Conservation (phyloP, 2,797 vertebrate genomes). For the Cottoperca gobio region DNA sequence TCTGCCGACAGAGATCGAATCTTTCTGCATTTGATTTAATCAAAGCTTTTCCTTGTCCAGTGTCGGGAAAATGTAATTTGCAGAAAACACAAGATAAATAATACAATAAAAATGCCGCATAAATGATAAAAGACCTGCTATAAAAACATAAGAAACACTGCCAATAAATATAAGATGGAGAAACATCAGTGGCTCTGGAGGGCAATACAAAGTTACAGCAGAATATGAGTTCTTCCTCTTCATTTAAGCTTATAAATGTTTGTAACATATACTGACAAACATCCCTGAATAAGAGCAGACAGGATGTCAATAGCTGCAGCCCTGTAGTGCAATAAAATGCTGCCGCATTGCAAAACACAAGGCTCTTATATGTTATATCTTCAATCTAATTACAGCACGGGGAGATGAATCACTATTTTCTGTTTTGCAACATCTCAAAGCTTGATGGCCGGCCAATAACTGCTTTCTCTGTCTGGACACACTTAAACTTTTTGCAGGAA, state of each 20-base stretch:
- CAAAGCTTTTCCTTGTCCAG: constrained; percentile 2
- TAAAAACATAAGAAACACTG: constrained; percentile 16
- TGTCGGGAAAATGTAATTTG: constrained; percentile 22
- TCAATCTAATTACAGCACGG: constrained; percentile 40
- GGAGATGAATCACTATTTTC: not conserved
- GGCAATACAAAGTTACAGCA: constrained; percentile 39
- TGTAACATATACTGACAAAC: constrained; percentile 35
- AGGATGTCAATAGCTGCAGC: constrained; percentile 44
- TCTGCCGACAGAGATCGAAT: constrained; percentile 9
- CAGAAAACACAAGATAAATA: constrained; percentile 29
- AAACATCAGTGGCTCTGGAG: constrained; percentile 15
- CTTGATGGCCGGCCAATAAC: not conserved
- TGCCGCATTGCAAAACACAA: constrained; percentile 17
- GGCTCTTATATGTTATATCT: constrained; percentile 10
- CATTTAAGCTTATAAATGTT: constrained; percentile 22
- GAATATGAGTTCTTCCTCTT: constrained; percentile 25
- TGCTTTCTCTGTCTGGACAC: not conserved
- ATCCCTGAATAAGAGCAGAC: constrained; percentile 53
- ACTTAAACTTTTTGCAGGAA: constrained; percentile 78
- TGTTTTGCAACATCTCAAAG: not conserved
- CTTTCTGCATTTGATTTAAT: constrained; percentile 40
- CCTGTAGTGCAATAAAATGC: constrained; percentile 43
- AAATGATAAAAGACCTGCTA: constrained; percentile 2
- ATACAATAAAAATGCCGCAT: constrained; percentile 5
- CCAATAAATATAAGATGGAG: not conserved